Evolutionary conservation across 2,797 vertebrate species (phyloP), one percentile per base, ranked within the genome.

Genomic region (Remorina albescens): DNA sequence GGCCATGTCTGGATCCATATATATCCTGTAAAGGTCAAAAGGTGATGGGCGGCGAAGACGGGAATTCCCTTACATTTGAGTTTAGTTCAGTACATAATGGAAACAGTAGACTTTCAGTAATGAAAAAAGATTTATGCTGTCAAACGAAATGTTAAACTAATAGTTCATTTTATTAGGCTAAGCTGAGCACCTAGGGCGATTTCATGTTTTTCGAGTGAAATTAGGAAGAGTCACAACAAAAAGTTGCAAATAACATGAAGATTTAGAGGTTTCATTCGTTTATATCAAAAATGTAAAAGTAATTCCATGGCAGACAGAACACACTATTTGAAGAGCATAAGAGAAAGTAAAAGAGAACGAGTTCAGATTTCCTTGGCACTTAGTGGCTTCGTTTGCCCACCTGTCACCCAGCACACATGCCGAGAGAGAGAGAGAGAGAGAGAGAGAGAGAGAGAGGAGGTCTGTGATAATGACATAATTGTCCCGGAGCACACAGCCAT

Each of bases 401-500:
- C 85, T 91, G 87, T 86, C 83, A 85, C 59, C 74, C 41, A 30
- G 30, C 49, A 63, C 60, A 63, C 68, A 47, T 51, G 42, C 58
- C 57, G 60, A 70, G 70, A 67, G 63, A 37, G 34, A 67, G 53
- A 30, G 30, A 30, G 30, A 30, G 30, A 30, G 30, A 30, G 30
- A 30, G 70, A 67, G 63, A 37, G 34, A 67, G 53, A n/a, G n/a
- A n/a, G n/a, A n/a, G n/a, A n/a, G n/a, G n/a, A 83, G 81, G 79
- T 87, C 84, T 88, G 83, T 80, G 87, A 90, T 92, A 91, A 93
- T 93, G 90, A 92, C 92, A 92, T 93, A 91, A 93, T 93, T 91
- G 91, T 91, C 86, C 87, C 60, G 32, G 82, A 90, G 90, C 91
- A 90, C 87, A 88, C 86, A 89, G 86, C 89, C 91, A 91, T 93